Evolutionary conservation across 2,113 vertebrate genomes (phyloP).

Genomic region (Bufo bufo): DNA sequence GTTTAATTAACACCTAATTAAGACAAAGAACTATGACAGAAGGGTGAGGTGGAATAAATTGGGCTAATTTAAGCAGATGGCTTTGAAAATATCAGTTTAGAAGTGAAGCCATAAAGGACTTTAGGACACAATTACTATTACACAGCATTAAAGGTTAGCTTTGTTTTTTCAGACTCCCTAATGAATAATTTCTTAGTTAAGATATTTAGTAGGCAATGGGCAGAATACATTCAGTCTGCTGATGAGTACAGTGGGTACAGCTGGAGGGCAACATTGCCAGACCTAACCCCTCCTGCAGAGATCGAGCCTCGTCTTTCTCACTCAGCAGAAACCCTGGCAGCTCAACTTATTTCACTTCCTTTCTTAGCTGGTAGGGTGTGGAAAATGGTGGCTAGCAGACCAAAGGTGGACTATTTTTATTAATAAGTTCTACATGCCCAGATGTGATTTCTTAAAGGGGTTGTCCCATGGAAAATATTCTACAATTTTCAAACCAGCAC

Average conservation of each 20-base stretch:
- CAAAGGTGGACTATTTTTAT: neutral
- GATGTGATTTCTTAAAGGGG: no score
- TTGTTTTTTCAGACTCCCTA: neutral
- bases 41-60: constrained; percentile 18
- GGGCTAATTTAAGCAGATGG: constrained; percentile 22
- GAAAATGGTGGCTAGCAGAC: neutral
- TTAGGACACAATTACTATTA: constrained; percentile 4
- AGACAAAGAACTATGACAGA: constrained; percentile 44
- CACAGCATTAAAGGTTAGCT: constrained; percentile 1
- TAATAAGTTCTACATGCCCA: no score
- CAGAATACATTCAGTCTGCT: neutral
- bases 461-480: no score
- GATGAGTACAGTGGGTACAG: neutral
- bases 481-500: no score
- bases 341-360: neutral
- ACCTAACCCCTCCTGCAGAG: neutral
- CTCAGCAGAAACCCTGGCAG: neutral
- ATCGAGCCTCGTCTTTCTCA: neutral
- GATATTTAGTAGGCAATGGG: neutral
- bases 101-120: neutral
- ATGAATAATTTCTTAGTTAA: neutral
- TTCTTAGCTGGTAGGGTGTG: neutral
- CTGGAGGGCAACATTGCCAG: neutral
- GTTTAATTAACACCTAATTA: constrained; percentile 50
- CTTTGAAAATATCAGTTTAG: constrained; percentile 40